A percentile compares a stretch with the other conserved stretches of the same genome.
Evolutionary conservation across 2,113 vertebrate species (phyloP).

Genomic region (Noturus placidus): DNA sequence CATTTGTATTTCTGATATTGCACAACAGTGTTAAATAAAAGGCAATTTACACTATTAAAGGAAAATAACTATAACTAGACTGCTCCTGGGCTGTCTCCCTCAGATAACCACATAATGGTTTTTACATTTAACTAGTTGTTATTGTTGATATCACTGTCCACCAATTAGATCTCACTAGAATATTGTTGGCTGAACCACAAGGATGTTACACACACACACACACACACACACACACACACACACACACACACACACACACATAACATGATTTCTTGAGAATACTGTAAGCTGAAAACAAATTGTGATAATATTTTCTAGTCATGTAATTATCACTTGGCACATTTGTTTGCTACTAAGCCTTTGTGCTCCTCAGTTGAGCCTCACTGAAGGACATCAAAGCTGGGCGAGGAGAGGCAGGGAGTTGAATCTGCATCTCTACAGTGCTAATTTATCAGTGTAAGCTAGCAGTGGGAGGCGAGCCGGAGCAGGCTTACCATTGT

Average conservation of each 20-base stretch:
- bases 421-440: conserved; percentile 56
- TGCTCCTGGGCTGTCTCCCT: too few relatives aligned
- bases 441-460: conserved; percentile 30
- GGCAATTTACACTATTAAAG: neutral
- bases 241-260: neutral
- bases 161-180: neutral
- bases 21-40: neutral
- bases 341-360: conserved; percentile 38
- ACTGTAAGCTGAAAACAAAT: neutral
- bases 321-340: neutral
- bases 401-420: conserved; percentile 36
- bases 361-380: conserved; percentile 10
- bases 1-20: neutral
- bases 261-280: neutral
- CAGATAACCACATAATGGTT: neutral
- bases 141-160: neutral
- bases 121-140: neutral
- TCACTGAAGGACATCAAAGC: conserved; percentile 50
- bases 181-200: neutral
- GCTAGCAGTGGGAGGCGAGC: conserved; percentile 32
- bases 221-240: too few relatives aligned
- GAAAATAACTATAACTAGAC: too few relatives aligned
- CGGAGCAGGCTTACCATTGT: conserved; percentile 28
- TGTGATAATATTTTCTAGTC: conserved; percentile 9
- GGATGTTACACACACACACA: neutral